phyloP scores from a whole-genome alignment of 2,113 vertebrate genomes.

The Cololabis saira region DNA sequence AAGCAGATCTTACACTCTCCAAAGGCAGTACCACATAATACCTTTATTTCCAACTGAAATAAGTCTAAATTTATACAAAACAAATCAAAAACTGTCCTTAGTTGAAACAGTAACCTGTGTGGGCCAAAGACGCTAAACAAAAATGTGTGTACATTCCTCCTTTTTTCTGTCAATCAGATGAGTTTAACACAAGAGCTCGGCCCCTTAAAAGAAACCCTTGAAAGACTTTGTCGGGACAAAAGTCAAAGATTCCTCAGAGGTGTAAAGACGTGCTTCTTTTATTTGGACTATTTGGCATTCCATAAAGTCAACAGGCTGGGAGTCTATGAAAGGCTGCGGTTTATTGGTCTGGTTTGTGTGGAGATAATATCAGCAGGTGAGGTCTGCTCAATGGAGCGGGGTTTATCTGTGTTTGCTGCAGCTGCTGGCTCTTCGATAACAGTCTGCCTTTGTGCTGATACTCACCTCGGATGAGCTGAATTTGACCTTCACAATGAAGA shows the following conservation, averaged over 20 bases:
- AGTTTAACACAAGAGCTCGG: background rate
- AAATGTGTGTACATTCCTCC: constrained; percentile 2
- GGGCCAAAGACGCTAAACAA: too few relatives aligned
- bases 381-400: constrained; percentile 68
- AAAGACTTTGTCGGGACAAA: constrained; percentile 28
- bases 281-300: constrained; percentile 58
- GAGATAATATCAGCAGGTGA: constrained; percentile 85
- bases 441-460: constrained; percentile 58
- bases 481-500: constrained; percentile 49
- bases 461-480: constrained; percentile 56
- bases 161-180: constrained; percentile 1
- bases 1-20: too few relatives aligned
- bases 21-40: too few relatives aligned
- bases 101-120: too few relatives aligned
- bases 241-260: constrained; percentile 36
- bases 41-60: too few relatives aligned
- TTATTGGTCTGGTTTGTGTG: constrained; percentile 68
- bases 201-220: constrained; percentile 8
- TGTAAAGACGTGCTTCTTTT: constrained; percentile 58
- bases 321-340: constrained; percentile 73
- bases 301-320: constrained; percentile 64
- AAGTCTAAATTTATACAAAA: too few relatives aligned
- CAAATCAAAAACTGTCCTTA: too few relatives aligned
- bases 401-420: constrained; percentile 79
- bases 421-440: constrained; percentile 74